Conservation (phyloP, 2,797 vertebrate genomes). For the Macroramphosus scolopax region DNA sequence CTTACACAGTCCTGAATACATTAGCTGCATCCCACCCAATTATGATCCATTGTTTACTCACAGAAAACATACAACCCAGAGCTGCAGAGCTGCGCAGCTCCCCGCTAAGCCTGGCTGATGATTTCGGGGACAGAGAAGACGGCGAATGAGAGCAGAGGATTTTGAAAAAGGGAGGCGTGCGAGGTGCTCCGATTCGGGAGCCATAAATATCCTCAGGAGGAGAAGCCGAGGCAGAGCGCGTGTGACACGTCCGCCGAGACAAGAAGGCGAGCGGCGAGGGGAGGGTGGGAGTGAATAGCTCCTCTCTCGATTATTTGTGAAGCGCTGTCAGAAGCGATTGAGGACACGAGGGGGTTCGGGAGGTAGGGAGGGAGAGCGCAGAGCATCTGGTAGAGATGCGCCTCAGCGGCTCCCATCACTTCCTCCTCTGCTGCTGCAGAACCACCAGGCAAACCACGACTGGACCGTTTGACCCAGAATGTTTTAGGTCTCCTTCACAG, state of each 20-base stretch:
- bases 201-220: slow-evolving; percentile 75
- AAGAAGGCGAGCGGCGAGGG: slow-evolving; percentile 16
- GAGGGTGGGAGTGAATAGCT: slow-evolving; percentile 53
- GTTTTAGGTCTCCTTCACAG: no score
- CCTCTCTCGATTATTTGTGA: slow-evolving; percentile 64
- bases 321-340: slow-evolving; percentile 73
- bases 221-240: slow-evolving; percentile 61
- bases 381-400: slow-evolving; percentile 47
- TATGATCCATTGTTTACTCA: slow-evolving; percentile 43
- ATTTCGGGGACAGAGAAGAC: slow-evolving; percentile 61
- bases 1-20: slow-evolving; percentile 35
- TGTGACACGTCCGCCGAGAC: slow-evolving; percentile 58
- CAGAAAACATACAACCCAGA: slow-evolving; percentile 55
- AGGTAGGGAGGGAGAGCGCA: slow-evolving; percentile 15
- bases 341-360: slow-evolving; percentile 51
- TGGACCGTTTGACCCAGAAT: slow-evolving; percentile 6
- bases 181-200: slow-evolving; percentile 70
- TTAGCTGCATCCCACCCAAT: slow-evolving; percentile 42
- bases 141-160: slow-evolving; percentile 66
- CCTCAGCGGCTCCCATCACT: slow-evolving; percentile 22
- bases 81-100: slow-evolving; percentile 27
- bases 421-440: no score
- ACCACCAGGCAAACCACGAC: no score
- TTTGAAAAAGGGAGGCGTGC: slow-evolving; percentile 55
- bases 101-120: slow-evolving; percentile 48